A percentile compares a stretch with the other conserved stretches of the same genome.
Conservation (phyloP, 2,113 vertebrate genomes). For the Crotalus viridis region DNA sequence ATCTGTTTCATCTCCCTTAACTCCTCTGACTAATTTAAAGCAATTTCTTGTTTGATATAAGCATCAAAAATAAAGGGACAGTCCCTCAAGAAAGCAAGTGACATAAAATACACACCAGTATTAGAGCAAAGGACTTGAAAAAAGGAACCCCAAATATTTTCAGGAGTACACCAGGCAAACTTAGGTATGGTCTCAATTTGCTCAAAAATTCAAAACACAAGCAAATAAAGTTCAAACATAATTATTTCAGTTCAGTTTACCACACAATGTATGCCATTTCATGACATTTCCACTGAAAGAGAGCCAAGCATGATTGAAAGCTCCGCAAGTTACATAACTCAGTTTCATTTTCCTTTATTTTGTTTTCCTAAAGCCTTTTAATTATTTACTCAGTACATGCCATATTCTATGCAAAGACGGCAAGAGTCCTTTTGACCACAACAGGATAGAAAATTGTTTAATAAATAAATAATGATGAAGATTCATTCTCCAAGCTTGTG, state of each 20-base stretch:
- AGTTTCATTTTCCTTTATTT: neutral
- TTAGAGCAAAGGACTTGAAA: neutral
- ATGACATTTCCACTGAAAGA: neutral
- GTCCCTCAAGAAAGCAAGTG: neutral
- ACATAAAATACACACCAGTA: neutral
- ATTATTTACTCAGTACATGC: slow-evolving; percentile 15
- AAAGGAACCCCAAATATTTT: neutral
- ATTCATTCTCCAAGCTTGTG: too few species aligned
- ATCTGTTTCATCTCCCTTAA: neutral
- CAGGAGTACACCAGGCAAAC: neutral
- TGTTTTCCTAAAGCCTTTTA: neutral
- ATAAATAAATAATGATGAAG: neutral
- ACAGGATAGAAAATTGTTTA: neutral
- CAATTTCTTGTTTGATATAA: neutral
- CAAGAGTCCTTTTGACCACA: neutral
- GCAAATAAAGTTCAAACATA: neutral
- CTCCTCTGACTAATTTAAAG: neutral
- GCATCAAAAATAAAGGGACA: neutral
- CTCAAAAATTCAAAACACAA: neutral
- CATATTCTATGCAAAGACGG: neutral
- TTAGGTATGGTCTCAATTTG: neutral
- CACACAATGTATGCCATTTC: neutral
- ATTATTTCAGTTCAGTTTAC: neutral
- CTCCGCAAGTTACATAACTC: neutral
- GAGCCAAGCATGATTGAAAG: neutral